Evolutionary conservation across 1,140 invertebrate genomes (phyloP).

Genomic region (Diabrotica undecimpunctata): DNA sequence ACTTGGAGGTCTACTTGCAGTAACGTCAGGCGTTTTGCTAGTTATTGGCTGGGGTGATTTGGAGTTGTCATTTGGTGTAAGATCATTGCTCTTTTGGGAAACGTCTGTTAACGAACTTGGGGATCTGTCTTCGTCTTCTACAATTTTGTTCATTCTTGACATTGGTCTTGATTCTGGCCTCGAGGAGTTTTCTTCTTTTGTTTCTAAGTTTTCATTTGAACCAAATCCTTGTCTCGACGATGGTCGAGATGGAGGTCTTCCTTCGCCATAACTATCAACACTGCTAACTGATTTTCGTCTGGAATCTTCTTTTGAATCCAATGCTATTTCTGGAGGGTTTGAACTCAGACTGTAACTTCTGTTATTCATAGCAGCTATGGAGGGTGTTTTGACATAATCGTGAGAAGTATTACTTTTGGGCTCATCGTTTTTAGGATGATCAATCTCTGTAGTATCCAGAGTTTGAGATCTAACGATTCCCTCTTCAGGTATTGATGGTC

Average conservation of each 20-base stretch:
- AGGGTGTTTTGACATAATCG: conserved; percentile 30
- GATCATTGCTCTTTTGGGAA: conserved; percentile 21
- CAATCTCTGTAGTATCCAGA: conserved; percentile 37
- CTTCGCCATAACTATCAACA: conserved; percentile 27
- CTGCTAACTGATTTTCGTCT: conserved; percentile 25
- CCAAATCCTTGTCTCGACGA: conserved; percentile 6
- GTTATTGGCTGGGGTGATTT: conserved; percentile 4
- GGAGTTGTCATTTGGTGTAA: neutral
- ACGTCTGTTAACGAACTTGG: conserved; percentile 19
- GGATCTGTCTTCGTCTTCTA: conserved; percentile 30
- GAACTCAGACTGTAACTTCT: conserved; percentile 28
- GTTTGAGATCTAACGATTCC: conserved; percentile 33
- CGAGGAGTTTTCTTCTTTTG: conserved; percentile 27
- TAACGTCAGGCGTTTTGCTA: conserved; percentile 7
- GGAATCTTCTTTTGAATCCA: conserved; percentile 21
- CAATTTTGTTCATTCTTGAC: conserved; percentile 36
- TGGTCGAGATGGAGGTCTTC: conserved; percentile 20
- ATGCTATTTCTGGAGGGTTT: conserved; percentile 20
- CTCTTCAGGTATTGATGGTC: conserved; percentile 22
- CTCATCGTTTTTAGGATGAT: conserved; percentile 22
- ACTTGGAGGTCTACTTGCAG: neutral
- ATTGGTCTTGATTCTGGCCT: conserved; percentile 34
- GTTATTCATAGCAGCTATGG: conserved; percentile 28
- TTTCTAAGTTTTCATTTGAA: conserved; percentile 32
- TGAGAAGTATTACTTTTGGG: conserved; percentile 14